phyloP scores from a whole-genome alignment of 2,113 vertebrate species.

The Macquaria australasica region DNA sequence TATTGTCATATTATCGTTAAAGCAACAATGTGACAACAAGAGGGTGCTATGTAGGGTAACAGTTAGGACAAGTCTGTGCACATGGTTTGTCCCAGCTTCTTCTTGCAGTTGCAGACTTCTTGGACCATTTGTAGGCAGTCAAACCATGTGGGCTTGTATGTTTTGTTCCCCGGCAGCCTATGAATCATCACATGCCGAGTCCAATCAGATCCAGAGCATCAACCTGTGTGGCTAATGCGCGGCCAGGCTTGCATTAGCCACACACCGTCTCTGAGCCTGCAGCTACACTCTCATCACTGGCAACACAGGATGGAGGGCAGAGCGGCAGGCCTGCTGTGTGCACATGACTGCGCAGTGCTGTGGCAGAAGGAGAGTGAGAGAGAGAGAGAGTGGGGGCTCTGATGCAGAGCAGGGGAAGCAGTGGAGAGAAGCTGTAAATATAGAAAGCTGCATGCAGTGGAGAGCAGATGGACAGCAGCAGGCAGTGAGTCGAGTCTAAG shows the following conservation, averaged over 20 bases:
- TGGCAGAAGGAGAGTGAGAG: constrained; percentile 62
- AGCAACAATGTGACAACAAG: neutral
- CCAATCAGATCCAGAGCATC: constrained; percentile 62
- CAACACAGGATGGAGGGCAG: constrained; percentile 52
- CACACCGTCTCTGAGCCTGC: constrained; percentile 61
- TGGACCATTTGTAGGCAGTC: constrained; percentile 24
- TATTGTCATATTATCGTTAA: neutral
- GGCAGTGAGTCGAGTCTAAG: constrained; percentile 63
- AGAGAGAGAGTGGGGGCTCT: constrained; percentile 62
- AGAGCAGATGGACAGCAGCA: constrained; percentile 63
- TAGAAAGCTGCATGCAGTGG: constrained; percentile 55
- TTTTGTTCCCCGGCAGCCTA: constrained; percentile 57
- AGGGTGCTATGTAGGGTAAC: neutral
- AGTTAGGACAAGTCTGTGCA: neutral
- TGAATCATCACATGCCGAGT: constrained; percentile 65
- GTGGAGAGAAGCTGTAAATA: constrained; percentile 72
- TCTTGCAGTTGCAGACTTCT: constrained; percentile 17
- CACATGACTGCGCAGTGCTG: constrained; percentile 77
- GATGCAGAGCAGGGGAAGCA: constrained; percentile 66
- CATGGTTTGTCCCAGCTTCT: neutral
- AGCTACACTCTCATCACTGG: constrained; percentile 70
- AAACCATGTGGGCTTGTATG: constrained; percentile 62
- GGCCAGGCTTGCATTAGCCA: constrained; percentile 15
- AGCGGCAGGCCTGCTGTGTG: constrained; percentile 62
- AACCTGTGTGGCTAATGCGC: constrained; percentile 43